Conservation (phyloP, 1,140 invertebrate genomes). For the Propsilocerus akamusi region DNA sequence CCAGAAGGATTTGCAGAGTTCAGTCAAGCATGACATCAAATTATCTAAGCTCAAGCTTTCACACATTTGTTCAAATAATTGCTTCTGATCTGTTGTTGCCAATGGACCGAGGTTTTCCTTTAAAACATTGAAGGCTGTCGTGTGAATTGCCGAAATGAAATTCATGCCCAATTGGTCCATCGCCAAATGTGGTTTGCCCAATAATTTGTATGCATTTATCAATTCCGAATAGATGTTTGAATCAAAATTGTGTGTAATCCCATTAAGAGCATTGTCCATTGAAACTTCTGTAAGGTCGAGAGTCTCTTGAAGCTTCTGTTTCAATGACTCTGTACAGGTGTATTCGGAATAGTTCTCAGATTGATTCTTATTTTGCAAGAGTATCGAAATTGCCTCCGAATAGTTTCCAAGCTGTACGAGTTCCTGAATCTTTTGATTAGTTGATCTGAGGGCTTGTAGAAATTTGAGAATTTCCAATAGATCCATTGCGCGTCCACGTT, state of each 20-base stretch:
- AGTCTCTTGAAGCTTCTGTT: slow-evolving; percentile 75
- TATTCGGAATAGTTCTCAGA: slow-evolving; percentile 67
- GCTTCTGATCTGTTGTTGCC: slow-evolving; percentile 42
- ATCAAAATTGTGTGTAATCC: slow-evolving; percentile 56
- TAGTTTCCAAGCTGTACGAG: slow-evolving; percentile 71
- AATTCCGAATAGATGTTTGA: slow-evolving; percentile 52
- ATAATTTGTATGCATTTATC: slow-evolving; percentile 64
- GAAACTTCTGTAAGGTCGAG: slow-evolving; percentile 82
- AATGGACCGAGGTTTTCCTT: slow-evolving; percentile 47
- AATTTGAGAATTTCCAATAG: slow-evolving; percentile 60
- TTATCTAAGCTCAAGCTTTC: slow-evolving; percentile 50
- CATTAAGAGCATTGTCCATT: slow-evolving; percentile 69
- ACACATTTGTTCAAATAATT: slow-evolving; percentile 64
- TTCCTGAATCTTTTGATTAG: slow-evolving; percentile 65
- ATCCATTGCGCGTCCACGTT: slow-evolving; percentile 58
- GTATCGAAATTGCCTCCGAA: slow-evolving; percentile 68
- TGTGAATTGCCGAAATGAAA: slow-evolving; percentile 84
- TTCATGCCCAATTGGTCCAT: slow-evolving; percentile 92
- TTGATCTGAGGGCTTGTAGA: slow-evolving; percentile 69
- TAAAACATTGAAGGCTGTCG: slow-evolving; percentile 60
- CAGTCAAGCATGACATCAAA: slow-evolving; percentile 61
- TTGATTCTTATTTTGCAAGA: slow-evolving; percentile 73
- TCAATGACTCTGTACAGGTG: slow-evolving; percentile 68
- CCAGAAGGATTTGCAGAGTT: slow-evolving; percentile 69
- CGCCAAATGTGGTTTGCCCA: slow-evolving; percentile 74